Percentiles rank a stretch among this genome's conserved stretches.
Evolutionary conservation across 64 coral and sea anemone species (phyloP).

Genomic region (Actinia tenebrosa): DNA sequence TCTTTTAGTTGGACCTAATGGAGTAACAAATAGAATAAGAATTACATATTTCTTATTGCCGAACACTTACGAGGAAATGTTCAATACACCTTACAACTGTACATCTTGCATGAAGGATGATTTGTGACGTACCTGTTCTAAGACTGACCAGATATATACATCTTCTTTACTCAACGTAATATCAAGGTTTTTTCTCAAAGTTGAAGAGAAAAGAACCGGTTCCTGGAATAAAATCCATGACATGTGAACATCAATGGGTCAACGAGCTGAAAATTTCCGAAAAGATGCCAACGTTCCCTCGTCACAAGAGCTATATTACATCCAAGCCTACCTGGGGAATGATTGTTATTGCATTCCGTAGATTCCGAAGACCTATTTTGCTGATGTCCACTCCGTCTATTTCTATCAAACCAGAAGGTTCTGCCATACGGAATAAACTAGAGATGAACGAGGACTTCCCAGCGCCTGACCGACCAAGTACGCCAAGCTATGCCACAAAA

Average conservation of each 20-base stretch:
- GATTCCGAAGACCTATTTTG: slow-evolving; percentile 40
- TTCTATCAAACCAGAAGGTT: slow-evolving; percentile 38
- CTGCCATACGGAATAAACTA: slow-evolving; percentile 62
- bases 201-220: slow-evolving; percentile 6
- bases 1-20: slow-evolving; percentile 1
- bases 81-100: not conserved
- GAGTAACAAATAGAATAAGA: not conserved
- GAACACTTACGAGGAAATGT: too few species aligned
- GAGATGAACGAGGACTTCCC: slow-evolving; percentile 74
- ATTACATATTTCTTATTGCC: not conserved
- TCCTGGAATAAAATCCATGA: not conserved
- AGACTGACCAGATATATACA: not conserved
- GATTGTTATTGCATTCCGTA: slow-evolving; percentile 53
- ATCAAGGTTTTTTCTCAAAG: slow-evolving; percentile 9
- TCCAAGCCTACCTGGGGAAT: slow-evolving; percentile 49
- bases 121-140: slow-evolving; percentile 3
- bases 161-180: not conserved
- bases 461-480: slow-evolving; percentile 65
- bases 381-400: slow-evolving; percentile 50
- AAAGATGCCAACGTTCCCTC: too few species aligned
- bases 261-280: too few species aligned
- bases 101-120: not conserved
- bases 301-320: too few species aligned
- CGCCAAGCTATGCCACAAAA: slow-evolving; percentile 36
- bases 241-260: not conserved